Base-by-base conservation (phyloP, 2,888 invertebrate species). In the Laothoe populi region DNA sequence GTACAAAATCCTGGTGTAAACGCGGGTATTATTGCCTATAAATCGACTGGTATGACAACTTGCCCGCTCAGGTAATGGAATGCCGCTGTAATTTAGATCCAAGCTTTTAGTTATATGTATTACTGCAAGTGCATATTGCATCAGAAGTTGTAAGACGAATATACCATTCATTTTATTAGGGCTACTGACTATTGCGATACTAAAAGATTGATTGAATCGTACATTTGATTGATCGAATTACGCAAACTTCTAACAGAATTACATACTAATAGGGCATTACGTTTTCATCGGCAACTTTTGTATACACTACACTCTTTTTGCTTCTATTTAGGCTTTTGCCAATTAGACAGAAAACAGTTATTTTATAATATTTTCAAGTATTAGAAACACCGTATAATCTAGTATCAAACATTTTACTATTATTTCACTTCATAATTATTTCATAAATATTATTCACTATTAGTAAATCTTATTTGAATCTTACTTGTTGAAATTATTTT, bases 141-240 rank as follows among this genome's bases (percentile, higher is more conserved):
- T 86, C 86, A 88, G 80, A 75, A 75, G 70, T 73, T 68, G 77
- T 82, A 82, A 82, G 78, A 79, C 72, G 71, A 70, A 73, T 72
- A 74, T 73, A 77, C 86, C 87, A 84, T 85, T 86, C 85, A 84
- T 85, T 83, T 76, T 67, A 53, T 65, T 78, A 84, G 82, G 83
- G 82, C 69, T 83, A 75, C 65, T 77, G 69, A 67, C 53, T 19
- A 13, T 35, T 53, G 53, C 31, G 31, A 53, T 53, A 31, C 19
- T 35, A 35, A 53, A 19, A 35, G 23, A 63, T 57, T 63, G 58
- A 48, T 59, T 64, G 7, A 40, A 38, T 57, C 40, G 57, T 38
- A 57, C 23, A 11, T 48, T 48, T 48, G 35, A 35, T 53, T 53
- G 16, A 53, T 35, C 31, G 53, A 53, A 53, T 53, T 35, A 53